Percentiles rank a stretch among this genome's conserved stretches.
Evolutionary conservation across 1,140 invertebrate species (phyloP).

Genomic region (Polypedilum pembai): DNA sequence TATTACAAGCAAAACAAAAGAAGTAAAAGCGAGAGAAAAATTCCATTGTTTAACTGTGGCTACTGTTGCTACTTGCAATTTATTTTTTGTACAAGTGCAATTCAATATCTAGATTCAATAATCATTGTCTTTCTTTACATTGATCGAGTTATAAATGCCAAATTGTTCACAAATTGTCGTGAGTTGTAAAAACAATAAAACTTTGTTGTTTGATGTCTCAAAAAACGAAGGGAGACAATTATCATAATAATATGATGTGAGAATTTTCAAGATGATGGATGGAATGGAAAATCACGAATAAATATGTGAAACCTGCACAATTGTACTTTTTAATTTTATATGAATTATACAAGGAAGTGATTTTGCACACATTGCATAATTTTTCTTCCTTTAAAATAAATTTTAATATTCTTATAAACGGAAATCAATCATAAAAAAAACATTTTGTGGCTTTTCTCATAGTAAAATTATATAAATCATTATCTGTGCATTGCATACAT

Average conservation of each 20-base stretch:
- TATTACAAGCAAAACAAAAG: no score
- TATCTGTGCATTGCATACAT: background rate
- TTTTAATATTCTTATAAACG: slow-evolving; percentile 10
- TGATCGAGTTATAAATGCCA: no score
- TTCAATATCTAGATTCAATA: no score
- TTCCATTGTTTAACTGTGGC: no score
- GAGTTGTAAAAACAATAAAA: background rate
- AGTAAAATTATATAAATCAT: background rate
- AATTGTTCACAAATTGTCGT: background rate
- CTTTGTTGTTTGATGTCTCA: background rate
- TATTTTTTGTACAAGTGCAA: no score
- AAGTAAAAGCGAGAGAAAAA: no score
- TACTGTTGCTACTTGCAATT: no score
- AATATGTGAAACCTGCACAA: background rate
- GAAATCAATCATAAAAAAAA: background rate
- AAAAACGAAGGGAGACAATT: background rate
- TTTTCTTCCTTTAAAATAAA: slow-evolving; percentile 1
- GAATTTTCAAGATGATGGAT: background rate
- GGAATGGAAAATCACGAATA: background rate
- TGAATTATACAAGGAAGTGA: background rate
- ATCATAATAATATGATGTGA: slow-evolving; percentile 13
- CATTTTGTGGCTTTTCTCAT: background rate
- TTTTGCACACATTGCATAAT: background rate
- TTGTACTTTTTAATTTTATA: background rate
- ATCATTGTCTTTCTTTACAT: no score